phyloP scores from a whole-genome alignment of 2,113 vertebrate genomes.

The Pan paniscus region DNA sequence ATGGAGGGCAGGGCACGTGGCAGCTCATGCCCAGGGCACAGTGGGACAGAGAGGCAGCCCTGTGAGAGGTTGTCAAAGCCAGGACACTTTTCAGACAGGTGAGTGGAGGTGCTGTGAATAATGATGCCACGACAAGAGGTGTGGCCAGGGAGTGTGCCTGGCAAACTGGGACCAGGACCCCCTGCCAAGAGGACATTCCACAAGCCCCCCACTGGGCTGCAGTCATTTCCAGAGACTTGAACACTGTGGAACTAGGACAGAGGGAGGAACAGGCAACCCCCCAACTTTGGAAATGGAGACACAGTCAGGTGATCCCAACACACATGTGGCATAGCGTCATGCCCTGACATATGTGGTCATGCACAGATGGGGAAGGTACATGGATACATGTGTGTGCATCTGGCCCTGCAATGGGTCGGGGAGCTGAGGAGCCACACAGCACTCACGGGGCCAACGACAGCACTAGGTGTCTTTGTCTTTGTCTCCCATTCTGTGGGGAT shows the following conservation, averaged over 20 bases:
- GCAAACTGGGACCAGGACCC: background rate
- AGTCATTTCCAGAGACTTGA: fast-evolving
- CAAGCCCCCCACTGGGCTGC: background rate
- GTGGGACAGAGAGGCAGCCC: fast-evolving
- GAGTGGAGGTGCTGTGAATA: fast-evolving
- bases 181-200: background rate
- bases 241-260: background rate
- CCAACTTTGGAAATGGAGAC: background rate
- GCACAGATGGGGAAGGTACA: fast-evolving
- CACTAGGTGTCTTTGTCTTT: background rate
- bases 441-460: background rate
- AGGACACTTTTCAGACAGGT: background rate
- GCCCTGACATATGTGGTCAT: fast-evolving
- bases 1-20: background rate
- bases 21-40: background rate
- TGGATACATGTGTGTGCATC: fast-evolving
- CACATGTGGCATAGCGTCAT: fast-evolving
- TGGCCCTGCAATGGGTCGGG: background rate
- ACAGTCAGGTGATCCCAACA: background rate
- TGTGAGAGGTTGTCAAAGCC: fast-evolving
- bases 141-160: fast-evolving
- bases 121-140: background rate
- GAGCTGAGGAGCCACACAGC: background rate
- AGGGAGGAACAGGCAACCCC: fast-evolving
- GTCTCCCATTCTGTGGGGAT: background rate